These are phyloP conservation scores for Cynaeus angustus DNA, from an alignment of 2,888 invertebrate genomes.

Conservation along the genomic window DNA sequence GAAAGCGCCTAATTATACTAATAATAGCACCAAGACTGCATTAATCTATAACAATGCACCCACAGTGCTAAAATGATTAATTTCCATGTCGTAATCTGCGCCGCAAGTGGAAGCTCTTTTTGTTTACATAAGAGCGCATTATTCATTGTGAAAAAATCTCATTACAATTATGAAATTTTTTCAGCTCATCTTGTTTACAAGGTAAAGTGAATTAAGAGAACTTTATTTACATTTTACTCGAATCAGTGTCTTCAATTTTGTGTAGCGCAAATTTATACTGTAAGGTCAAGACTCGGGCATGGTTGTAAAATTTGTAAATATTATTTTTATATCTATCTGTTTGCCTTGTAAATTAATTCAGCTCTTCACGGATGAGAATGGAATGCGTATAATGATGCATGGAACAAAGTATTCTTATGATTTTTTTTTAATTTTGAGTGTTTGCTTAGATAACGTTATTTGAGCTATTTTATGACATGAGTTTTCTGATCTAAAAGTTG, in stretches of 20 bases:
- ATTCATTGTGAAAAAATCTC: slow-evolving; percentile 25
- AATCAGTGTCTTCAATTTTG: slow-evolving; percentile 8
- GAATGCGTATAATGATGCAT: no score
- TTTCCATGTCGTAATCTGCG: slow-evolving; percentile 19
- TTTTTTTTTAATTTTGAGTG: no score
- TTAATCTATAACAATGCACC: slow-evolving; percentile 39
- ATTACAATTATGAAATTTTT: slow-evolving; percentile 17
- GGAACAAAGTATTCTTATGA: no score
- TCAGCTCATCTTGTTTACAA: slow-evolving; percentile 18
- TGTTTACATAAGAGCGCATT: slow-evolving; percentile 10
- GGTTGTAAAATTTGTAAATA: slow-evolving; percentile 18
- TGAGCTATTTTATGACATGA: no score
- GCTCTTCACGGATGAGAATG: neutral
- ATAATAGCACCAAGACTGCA: slow-evolving; percentile 30
- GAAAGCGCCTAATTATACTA: slow-evolving; percentile 37
- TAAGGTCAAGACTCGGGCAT: slow-evolving; percentile 11
- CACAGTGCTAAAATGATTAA: slow-evolving; percentile 29
- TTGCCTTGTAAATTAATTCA: slow-evolving; percentile 2
- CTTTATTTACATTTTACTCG: slow-evolving; percentile 11
- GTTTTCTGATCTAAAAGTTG: no score
- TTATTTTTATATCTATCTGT: slow-evolving; percentile 16
- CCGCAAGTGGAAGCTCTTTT: slow-evolving; percentile 4
- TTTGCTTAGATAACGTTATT: no score
- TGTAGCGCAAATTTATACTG: neutral
- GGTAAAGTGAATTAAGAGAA: neutral